Conservation (phyloP, 2,113 vertebrate genomes). For the Pardalotus punctatus region DNA sequence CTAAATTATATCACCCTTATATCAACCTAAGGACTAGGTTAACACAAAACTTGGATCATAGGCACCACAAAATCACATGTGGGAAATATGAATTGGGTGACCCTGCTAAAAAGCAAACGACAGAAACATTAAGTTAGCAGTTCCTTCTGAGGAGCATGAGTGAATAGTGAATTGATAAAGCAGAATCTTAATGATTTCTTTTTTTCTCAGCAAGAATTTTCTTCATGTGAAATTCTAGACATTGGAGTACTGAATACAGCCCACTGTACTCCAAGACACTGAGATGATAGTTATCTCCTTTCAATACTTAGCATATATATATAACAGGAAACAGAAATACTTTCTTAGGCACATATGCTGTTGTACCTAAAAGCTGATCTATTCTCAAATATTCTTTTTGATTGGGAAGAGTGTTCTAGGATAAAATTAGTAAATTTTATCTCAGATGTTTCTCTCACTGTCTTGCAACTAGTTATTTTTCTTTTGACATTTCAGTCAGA, state of each 20-base stretch:
- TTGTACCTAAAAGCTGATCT: neutral
- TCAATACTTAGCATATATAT: neutral
- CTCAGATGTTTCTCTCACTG: neutral
- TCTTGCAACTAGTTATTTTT: neutral
- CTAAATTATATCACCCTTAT: neutral
- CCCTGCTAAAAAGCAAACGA: neutral
- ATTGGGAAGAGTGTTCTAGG: neutral
- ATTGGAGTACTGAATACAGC: neutral
- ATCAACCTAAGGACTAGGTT: neutral
- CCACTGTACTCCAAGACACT: neutral
- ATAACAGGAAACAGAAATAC: neutral
- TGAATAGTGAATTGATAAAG: neutral
- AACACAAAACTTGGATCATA: neutral
- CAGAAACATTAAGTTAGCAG: neutral
- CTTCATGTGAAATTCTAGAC: neutral
- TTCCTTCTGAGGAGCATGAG: neutral
- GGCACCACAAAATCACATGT: neutral
- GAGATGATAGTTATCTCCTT: neutral
- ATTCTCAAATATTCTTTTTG: neutral
- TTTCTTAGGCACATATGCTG: neutral
- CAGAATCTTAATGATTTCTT: neutral
- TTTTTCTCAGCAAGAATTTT: neutral
- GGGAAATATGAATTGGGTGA: neutral
- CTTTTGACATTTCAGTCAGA: conserved; percentile 1
- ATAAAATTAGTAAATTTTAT: conserved; percentile 19